These are phyloP conservation scores for Meles meles DNA, from an alignment of 2,113 vertebrate species.

Conservation along the genomic window DNA sequence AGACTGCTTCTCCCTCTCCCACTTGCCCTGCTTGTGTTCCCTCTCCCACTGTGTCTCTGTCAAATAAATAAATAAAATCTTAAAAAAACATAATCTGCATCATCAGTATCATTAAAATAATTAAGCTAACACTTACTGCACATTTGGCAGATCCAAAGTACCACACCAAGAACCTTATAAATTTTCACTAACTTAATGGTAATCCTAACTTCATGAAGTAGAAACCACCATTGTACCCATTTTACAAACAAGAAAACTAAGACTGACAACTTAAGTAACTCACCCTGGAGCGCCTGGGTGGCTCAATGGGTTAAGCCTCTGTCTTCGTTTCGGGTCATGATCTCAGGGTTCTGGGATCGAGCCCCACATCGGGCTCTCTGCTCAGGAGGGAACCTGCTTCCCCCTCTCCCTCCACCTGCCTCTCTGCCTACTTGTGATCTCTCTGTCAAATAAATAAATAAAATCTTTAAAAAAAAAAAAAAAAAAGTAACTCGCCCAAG, in stretches of 20 bases:
- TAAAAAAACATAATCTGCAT: not conserved
- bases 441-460: too few species aligned
- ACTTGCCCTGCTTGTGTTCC: too few species aligned
- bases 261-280: not conserved
- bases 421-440: too few species aligned
- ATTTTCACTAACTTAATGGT: conserved; percentile 10
- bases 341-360: too few species aligned
- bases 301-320: too few species aligned
- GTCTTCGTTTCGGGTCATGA: too few species aligned
- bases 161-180: not conserved
- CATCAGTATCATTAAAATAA: not conserved
- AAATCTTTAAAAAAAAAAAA: too few species aligned
- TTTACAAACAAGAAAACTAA: conserved; percentile 28
- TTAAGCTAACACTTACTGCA: not conserved
- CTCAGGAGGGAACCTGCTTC: too few species aligned
- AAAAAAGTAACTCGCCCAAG: not conserved
- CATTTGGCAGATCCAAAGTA: not conserved
- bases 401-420: too few species aligned
- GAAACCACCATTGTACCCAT: not conserved
- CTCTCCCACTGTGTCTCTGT: not conserved
- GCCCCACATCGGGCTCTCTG: too few species aligned
- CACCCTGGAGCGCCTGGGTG: not conserved
- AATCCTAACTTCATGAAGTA: not conserved
- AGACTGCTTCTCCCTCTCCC: too few species aligned
- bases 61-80: not conserved